Base-by-base conservation (phyloP, 2,888 invertebrate genomes). In the Tetropium fuscum region DNA sequence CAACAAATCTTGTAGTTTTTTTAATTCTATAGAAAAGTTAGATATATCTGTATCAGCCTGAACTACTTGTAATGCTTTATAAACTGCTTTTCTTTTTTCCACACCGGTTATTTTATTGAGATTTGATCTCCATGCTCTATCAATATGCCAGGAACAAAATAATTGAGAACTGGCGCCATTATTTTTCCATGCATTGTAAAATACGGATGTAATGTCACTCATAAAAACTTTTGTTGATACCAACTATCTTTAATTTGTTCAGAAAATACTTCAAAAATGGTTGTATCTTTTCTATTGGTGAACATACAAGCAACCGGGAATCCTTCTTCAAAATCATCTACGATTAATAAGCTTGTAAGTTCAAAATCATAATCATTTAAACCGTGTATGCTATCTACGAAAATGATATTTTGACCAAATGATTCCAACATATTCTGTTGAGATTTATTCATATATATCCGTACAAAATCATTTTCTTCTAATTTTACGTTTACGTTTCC, bases 281-380 rank as follows among this genome's bases (percentile, higher is more conserved):
- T 8, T 27, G 27, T 27, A 20, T 55, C 45, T 8, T n/a, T 48
- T 18, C 55, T 30, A 11, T 55, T 55, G 8, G 47, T 34, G 25
- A 34, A 55, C 48, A 55, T 49, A 34, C 30, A 47, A 5, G 55
- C 55, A 15, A 15, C 55, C 8, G 48, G 55, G 27, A 55, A 55
- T 3, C 36, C 55, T 36, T 55, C 48, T 6, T 36, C 18, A 49
- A 32, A 49, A 4, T 49, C 40, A 38, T 49, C 34, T 10, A 55
- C 36, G 19, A 48, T 18, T 16, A 55, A 16, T 13, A 49, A 7
- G 2, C n/a, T 8, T 1, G 27, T 27, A 8, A 27, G 27, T 10
- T 27, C 27, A 27, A 27, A 27, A 10, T 27, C 27, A 19, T 49
- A 44, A 11, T 10, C 13, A 13, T 18, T 51, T 5, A 55, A n/a